Percentiles rank a stretch among this genome's conserved stretches.
phyloP scores from a whole-genome alignment of 2,888 invertebrate species.

The Neria commutata region DNA sequence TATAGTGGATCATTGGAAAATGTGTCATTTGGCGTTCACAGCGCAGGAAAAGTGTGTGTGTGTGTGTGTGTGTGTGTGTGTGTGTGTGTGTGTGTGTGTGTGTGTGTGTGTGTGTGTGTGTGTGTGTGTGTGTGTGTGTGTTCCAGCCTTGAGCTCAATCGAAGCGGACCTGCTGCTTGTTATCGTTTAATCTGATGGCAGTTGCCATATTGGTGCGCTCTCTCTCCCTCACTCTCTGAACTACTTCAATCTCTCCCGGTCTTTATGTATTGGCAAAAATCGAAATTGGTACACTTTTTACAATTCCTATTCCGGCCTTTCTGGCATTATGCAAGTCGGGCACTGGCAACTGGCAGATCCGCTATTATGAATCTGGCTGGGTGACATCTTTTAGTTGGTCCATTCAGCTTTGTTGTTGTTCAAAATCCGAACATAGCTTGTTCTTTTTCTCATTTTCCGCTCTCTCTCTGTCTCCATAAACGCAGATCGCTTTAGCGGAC shows the following conservation, averaged over 20 bases:
- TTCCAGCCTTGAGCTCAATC: conserved; percentile 25
- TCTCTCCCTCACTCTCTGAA: too few species aligned
- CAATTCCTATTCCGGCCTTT: neutral
- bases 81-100: too few species aligned
- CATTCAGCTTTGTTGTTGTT: conserved; percentile 25
- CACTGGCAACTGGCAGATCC: neutral
- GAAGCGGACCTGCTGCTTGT: neutral
- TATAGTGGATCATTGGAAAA: neutral
- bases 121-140: neutral
- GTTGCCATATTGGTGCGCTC: too few species aligned
- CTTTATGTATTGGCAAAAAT: conserved; percentile 45
- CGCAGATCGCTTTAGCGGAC: conserved; percentile 62
- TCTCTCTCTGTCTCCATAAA: conserved; percentile 26
- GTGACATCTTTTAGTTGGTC: conserved; percentile 8
- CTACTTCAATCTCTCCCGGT: too few species aligned
- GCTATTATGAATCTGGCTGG: neutral
- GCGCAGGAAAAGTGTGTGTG: too few species aligned
- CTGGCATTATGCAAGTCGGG: conserved; percentile 9
- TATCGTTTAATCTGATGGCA: too few species aligned
- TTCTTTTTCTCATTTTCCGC: conserved; percentile 8
- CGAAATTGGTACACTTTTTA: conserved; percentile 48
- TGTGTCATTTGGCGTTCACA: conserved; percentile 9
- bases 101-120: too few species aligned
- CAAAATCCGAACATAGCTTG: conserved; percentile 12
- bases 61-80: too few species aligned